Conservation (phyloP, 2,113 vertebrate genomes). For the Clarias macrocephalus region DNA sequence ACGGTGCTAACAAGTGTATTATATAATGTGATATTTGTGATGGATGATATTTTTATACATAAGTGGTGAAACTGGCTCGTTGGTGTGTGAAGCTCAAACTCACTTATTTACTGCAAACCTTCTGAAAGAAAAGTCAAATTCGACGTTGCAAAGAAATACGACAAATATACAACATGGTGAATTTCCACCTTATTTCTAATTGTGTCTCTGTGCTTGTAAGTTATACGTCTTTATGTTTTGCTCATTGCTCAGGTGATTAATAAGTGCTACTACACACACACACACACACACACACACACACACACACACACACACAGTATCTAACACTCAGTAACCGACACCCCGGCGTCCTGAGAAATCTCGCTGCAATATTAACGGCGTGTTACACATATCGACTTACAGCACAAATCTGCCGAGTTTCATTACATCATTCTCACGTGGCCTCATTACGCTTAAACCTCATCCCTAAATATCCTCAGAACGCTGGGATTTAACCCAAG, state of each 20-base stretch:
- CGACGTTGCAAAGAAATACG: background rate
- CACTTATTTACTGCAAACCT: too few relatives aligned
- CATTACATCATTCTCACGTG: background rate
- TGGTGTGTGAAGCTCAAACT: too few relatives aligned
- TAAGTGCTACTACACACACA: background rate
- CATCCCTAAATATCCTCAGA: conserved; percentile 31
- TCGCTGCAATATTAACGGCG: background rate
- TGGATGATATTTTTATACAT: too few relatives aligned
- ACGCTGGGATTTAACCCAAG: background rate
- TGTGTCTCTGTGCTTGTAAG: too few relatives aligned
- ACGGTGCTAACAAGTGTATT: too few relatives aligned
- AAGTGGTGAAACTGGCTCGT: too few relatives aligned
- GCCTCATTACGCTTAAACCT: background rate
- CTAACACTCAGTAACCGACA: background rate
- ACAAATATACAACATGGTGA: background rate
- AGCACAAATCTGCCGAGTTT: background rate
- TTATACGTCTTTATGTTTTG: background rate
- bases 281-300: too few relatives aligned
- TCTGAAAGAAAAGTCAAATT: too few relatives aligned
- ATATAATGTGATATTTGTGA: too few relatives aligned
- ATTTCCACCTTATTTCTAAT: background rate
- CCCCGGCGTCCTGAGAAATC: background rate
- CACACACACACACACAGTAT: background rate
- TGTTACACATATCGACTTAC: background rate
- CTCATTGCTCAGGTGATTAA: background rate